A percentile compares a stretch with the other conserved stretches of the same genome.
These are phyloP conservation scores for Hiodon tergisus DNA, from an alignment of 2,113 vertebrate genomes.

Conservation along the genomic window DNA sequence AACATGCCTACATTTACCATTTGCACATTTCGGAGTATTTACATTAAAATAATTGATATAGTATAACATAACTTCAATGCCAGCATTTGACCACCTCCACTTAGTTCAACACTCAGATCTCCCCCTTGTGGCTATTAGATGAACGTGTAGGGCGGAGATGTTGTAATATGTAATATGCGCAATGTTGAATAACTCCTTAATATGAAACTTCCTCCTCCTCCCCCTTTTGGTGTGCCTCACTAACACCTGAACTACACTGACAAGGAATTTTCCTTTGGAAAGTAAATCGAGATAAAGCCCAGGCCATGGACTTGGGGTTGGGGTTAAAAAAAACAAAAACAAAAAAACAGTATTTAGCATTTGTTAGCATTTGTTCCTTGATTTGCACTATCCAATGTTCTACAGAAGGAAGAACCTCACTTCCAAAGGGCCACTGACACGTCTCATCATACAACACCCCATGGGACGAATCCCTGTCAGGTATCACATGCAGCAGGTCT, in stretches of 20 bases:
- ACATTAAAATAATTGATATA: too few species aligned
- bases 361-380: neutral
- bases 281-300: neutral
- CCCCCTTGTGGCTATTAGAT: conserved; percentile 2
- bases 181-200: neutral
- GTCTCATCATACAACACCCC: neutral
- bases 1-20: too few species aligned
- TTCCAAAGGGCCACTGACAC: neutral
- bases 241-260: neutral
- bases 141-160: neutral
- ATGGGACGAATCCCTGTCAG: neutral
- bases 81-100: too few species aligned
- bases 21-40: too few species aligned
- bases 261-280: neutral
- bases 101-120: neutral
- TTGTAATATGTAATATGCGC: neutral
- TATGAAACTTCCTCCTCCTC: neutral
- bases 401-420: neutral
- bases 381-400: too few species aligned
- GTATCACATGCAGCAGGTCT: neutral
- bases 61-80: too few species aligned
- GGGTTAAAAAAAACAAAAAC: neutral
- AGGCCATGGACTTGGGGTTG: neutral
- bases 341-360: neutral
- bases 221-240: too few species aligned